Conservation (phyloP, 2,888 invertebrate genomes). For the Troides helena region DNA sequence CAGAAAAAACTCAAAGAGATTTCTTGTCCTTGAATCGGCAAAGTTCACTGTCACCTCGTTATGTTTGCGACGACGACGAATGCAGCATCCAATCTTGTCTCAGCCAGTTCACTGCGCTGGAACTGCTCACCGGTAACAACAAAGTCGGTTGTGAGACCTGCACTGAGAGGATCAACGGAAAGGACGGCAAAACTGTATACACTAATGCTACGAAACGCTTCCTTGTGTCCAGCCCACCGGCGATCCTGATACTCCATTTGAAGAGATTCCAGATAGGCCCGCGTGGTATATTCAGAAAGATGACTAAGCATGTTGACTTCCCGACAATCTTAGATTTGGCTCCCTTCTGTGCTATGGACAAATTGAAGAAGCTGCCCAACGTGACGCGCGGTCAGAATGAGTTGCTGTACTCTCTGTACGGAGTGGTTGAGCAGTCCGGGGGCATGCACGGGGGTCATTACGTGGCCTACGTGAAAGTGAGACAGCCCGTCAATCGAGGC, state of each 20-base stretch:
- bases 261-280: constrained; percentile 95
- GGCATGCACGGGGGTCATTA: constrained; percentile 92
- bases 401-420: constrained; percentile 93
- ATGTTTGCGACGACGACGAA: constrained; percentile 87
- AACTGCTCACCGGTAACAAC: constrained; percentile 94
- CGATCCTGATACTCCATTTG: constrained; percentile 95
- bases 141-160: constrained; percentile 96
- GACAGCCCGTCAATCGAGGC: constrained; percentile 81
- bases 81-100: constrained; percentile 94
- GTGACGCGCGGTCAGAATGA: constrained; percentile 82
- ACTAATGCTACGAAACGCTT: constrained; percentile 92
- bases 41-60: constrained; percentile 83
- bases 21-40: constrained; percentile 54
- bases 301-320: constrained; percentile 92
- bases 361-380: constrained; percentile 81
- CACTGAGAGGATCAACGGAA: constrained; percentile 85
- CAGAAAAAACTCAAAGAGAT: constrained; percentile 52
- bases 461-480: constrained; percentile 95
- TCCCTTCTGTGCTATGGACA: constrained; percentile 90
- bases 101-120: constrained; percentile 94
- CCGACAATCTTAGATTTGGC: constrained; percentile 92
- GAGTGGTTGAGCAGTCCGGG: constrained; percentile 97
- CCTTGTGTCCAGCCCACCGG: constrained; percentile 94
- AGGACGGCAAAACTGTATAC: constrained; percentile 86
- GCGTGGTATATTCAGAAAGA: constrained; percentile 88